Evolutionary conservation across 2,888 invertebrate species (phyloP), one percentile per base, ranked within the genome.

Genomic region (Glomeris marginata): DNA sequence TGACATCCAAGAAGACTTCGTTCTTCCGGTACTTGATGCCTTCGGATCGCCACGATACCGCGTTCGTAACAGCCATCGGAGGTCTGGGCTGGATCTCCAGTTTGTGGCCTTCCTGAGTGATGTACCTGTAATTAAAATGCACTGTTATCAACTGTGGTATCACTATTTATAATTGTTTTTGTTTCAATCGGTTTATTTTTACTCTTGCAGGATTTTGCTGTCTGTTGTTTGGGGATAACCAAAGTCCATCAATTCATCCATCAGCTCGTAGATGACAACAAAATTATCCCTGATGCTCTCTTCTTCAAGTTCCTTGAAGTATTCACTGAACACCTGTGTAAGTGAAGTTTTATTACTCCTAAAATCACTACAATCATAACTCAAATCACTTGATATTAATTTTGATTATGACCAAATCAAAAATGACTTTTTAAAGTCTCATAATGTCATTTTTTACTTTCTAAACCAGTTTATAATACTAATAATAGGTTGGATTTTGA

Each of bases 151-250:
- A 21, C 40, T 21, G 8, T 41, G 18, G 13, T 11, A 13, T 11
- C 28, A 2, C 41, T 44, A 40, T 16, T 38, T 38, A 45, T 2
- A 20, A 13, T 18, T 54, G 3, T 45, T 48, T 43, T 4, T 6
- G 16, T 38, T 15, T 15, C 16, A 44, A 47, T 4, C 2, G 15
- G 41, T 20, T 20, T 20, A 16, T 21, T n/a, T 54, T n/a, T 60
- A 75, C 72, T 97, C 95, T 67, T 97, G 95, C 28, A 98, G 70
- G 54, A 98, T 97, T 70, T 95, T 94, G 60, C 90, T 91, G 63
- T 97, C 97, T 1, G 97, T 98, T 1, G 95, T 97, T 69, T 97
- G 97, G 0, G 97, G 97, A 68, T 92, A 95, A 1, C 97, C 97
- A 71, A 97, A 97, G 69, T 98, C 97, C 63, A 97, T 77, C 42